Evolutionary conservation across 1,140 invertebrate species (phyloP).

Genomic region (Parasteatoda tepidariorum): DNA sequence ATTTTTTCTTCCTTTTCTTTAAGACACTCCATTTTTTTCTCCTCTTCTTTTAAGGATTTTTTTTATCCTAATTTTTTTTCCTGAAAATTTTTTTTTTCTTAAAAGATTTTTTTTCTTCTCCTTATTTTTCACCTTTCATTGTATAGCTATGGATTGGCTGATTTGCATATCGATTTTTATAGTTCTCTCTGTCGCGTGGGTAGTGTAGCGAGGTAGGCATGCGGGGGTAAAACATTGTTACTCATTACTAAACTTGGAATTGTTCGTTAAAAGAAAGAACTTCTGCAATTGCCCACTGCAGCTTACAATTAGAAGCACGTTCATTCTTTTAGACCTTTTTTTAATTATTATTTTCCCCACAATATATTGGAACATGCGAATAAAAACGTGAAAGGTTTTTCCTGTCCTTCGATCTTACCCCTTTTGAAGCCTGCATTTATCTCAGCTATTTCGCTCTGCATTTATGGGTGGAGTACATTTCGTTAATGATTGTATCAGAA

Average conservation of each 20-base stretch:
- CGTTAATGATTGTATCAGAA: not conserved
- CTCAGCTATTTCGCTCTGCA: not conserved
- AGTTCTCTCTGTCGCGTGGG: conserved; percentile 36
- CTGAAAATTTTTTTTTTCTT: not conserved
- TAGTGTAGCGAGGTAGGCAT: not conserved
- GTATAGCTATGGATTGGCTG: conserved; percentile 42
- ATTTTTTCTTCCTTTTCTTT: conserved; percentile 31
- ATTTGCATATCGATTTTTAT: conserved; percentile 55
- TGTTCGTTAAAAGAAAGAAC: conserved; percentile 5
- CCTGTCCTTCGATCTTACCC: not conserved
- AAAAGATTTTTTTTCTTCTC: not conserved
- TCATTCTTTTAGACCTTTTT: not conserved
- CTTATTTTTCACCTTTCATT: conserved; percentile 36
- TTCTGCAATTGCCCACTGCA: not conserved
- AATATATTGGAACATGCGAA: not conserved
- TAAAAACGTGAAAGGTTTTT: not conserved
- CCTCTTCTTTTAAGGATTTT: conserved; percentile 35
- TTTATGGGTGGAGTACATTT: not conserved
- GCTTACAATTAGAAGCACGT: conserved; percentile 42
- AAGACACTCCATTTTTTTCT: conserved; percentile 6
- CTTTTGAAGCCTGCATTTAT: not conserved
- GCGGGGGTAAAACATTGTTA: conserved; percentile 7
- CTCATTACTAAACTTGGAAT: conserved; percentile 25
- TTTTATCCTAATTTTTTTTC: conserved; percentile 16
- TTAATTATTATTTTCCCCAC: conserved; percentile 32